Evolutionary conservation across 1,140 invertebrate species (phyloP).

Genomic region (Stegodyphus dumicola): DNA sequence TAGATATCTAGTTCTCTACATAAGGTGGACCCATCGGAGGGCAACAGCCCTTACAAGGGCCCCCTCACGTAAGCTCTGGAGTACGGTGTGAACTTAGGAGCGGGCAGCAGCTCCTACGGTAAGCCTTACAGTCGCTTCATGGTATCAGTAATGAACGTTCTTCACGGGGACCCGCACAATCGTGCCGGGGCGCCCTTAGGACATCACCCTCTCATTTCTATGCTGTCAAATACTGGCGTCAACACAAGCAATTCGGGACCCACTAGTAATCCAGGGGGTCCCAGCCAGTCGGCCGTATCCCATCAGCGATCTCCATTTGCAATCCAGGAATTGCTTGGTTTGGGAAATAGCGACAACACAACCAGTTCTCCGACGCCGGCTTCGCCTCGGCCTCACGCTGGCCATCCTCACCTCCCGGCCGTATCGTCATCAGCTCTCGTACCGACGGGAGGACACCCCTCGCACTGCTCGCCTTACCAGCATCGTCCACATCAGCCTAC

Average conservation of each 20-base stretch:
- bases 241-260: background rate
- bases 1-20: too few species aligned
- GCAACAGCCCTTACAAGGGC: background rate
- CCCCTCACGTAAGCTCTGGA: conserved; percentile 30
- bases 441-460: conserved; percentile 21
- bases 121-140: conserved; percentile 56
- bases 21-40: background rate
- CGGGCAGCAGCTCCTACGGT: conserved; percentile 27
- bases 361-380: conserved; percentile 19
- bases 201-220: conserved; percentile 6
- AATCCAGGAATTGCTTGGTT: conserved; percentile 88
- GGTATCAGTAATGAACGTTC: conserved; percentile 59
- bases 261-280: background rate
- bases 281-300: background rate
- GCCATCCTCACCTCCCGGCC: conserved; percentile 20
- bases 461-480: conserved; percentile 46
- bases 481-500: conserved; percentile 46
- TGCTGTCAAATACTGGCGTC: background rate
- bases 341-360: conserved; percentile 69
- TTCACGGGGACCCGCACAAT: conserved; percentile 46
- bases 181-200: background rate
- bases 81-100: conserved; percentile 37
- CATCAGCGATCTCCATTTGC: conserved; percentile 86
- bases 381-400: conserved; percentile 24
- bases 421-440: conserved; percentile 12